These are phyloP conservation scores for Gadus macrocephalus DNA, from an alignment of 2,113 vertebrate genomes.

Conservation along the genomic window DNA sequence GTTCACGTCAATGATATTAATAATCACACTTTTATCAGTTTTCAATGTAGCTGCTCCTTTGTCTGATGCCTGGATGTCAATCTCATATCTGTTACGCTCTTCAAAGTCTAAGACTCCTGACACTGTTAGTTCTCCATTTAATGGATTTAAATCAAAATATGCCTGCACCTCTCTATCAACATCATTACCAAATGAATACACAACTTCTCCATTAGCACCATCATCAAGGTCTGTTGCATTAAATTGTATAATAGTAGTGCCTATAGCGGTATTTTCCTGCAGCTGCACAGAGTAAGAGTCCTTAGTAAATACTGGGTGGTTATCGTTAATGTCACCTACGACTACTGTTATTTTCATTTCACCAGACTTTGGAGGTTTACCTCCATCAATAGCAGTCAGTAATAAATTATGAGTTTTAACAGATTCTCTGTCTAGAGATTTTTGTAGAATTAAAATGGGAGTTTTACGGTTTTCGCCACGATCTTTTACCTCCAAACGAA, in stretches of 20 bases:
- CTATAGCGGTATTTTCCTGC: conserved; percentile 50
- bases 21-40: conserved; percentile 41
- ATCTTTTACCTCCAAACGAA: conserved; percentile 52
- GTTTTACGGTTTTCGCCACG: conserved; percentile 48
- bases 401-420: conserved; percentile 29
- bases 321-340: conserved; percentile 62
- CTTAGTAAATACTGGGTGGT: conserved; percentile 50
- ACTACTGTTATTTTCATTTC: conserved; percentile 38
- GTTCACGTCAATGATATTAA: conserved; percentile 53
- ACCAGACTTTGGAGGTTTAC: conserved; percentile 47
- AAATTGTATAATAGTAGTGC: conserved; percentile 44
- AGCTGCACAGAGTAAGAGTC: conserved; percentile 47
- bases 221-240: conserved; percentile 66
- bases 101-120: conserved; percentile 57
- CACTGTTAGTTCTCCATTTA: conserved; percentile 50
- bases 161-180: conserved; percentile 22
- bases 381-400: conserved; percentile 61
- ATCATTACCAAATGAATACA: conserved; percentile 58
- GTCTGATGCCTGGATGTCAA: conserved; percentile 61
- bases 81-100: conserved; percentile 36
- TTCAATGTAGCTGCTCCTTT: conserved; percentile 19
- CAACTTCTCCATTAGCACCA: conserved; percentile 45
- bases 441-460: conserved; percentile 50
- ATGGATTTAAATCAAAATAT: conserved; percentile 45
- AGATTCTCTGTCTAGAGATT: conserved; percentile 53